Evolutionary conservation across 2,113 vertebrate species (phyloP), one percentile per base, ranked within the genome.

Genomic region (Nothobranchius kuhntae): DNA sequence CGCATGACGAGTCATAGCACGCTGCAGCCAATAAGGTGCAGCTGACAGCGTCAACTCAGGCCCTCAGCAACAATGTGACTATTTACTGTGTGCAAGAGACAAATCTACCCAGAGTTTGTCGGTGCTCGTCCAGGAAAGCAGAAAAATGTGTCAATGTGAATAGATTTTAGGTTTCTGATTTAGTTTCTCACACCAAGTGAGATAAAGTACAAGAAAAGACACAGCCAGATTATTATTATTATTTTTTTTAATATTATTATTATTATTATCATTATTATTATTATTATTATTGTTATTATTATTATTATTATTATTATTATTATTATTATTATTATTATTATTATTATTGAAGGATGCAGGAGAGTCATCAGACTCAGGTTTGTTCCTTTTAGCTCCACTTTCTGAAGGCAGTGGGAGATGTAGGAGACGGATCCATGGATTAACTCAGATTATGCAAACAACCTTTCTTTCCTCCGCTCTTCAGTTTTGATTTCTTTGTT

Each of bases 361-460:
- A 40, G 38, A 7, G 7, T 40, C 38, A 40, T 7, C 38, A 30
- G 30, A 4, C 30, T 30, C 30, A 30, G 30, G 2, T 30, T 30
- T 40, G 38, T 9, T 40, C 38, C 3, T 40, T 65, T 71, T 81
- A 81, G 45, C 44, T 61, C n/a, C 12, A 24, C 36, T 71, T 62
- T 67, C 11, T 60, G 55, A 59, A 75, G 55, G 61, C 51, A 71
- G 21, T 21, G 21, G 21, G 30, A 30, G 30, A 30, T 30, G 61
- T 64, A 7, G 36, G 68, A 61, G 76, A 82, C 89, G 30, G 30
- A 3, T 30, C 30, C 4, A 78, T 85, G 89, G 90, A 92, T 92
- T 90, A 92, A 84, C 73, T 65, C 13, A 79, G 91, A 90, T 93
- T 93, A 91, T 91, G 87, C 86, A 93, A 89, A 92, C 61, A 80